These are phyloP conservation scores for Ursus arctos DNA, from an alignment of 2,113 vertebrate genomes.

Conservation along the genomic window DNA sequence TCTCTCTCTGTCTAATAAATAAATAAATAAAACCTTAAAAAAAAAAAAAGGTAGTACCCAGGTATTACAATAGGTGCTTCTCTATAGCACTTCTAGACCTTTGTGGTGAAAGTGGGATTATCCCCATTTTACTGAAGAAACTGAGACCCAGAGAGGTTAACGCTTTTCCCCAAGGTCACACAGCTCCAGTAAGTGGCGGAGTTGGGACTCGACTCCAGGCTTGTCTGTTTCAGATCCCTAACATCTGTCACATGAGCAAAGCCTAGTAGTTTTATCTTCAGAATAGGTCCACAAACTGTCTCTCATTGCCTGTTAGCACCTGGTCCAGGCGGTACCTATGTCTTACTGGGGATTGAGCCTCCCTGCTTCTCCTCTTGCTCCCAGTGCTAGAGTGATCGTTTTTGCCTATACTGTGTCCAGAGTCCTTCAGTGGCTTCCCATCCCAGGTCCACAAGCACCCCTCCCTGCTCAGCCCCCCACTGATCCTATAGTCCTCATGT, in stretches of 20 bases:
- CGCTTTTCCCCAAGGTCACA: background rate
- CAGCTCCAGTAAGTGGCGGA: background rate
- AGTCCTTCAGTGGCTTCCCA: background rate
- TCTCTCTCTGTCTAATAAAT: too few species aligned
- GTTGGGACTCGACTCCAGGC: background rate
- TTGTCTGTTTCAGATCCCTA: background rate
- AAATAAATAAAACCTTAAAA: too few species aligned
- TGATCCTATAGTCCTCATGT: background rate
- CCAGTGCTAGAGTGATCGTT: background rate
- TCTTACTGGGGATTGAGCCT: background rate
- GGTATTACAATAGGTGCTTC: background rate
- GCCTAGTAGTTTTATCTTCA: background rate
- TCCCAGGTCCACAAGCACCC: background rate
- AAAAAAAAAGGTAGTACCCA: background rate
- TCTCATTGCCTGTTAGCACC: too few species aligned
- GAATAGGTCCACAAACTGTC: background rate
- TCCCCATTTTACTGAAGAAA: background rate
- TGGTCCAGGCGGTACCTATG: background rate
- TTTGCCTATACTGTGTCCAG: background rate
- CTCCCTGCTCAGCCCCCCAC: accelerated
- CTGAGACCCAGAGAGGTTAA: background rate
- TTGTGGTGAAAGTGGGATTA: background rate
- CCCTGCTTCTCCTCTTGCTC: background rate
- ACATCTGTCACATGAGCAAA: background rate
- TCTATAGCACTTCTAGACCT: background rate